A percentile compares a stretch with the other conserved stretches of the same genome.
Conservation (phyloP, 2,797 vertebrate genomes). For the Brachyrhaphis roseni region DNA sequence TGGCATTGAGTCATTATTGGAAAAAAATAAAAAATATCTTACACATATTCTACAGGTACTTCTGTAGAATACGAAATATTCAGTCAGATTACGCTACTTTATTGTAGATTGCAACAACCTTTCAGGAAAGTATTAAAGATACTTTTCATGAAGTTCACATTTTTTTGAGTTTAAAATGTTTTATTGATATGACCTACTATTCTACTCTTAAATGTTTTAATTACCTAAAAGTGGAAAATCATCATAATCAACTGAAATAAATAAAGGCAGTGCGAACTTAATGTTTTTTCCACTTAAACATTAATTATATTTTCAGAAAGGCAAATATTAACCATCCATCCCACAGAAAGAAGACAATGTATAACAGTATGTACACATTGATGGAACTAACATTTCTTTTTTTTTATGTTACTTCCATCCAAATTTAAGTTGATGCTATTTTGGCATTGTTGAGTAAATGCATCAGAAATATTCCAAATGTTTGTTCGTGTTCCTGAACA, state of each 20-base stretch:
- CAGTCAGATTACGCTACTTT: no score
- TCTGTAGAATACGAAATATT: no score
- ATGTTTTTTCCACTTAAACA: no score
- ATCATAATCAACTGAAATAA: not conserved
- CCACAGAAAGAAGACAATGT: not conserved
- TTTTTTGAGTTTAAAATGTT: not conserved
- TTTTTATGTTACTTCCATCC: not conserved
- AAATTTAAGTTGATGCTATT: not conserved
- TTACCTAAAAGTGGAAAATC: not conserved
- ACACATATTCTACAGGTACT: no score
- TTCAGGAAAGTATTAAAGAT: not conserved
- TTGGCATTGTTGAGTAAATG: not conserved
- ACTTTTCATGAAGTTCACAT: not conserved
- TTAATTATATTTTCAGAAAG: not conserved
- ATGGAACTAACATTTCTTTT: not conserved
- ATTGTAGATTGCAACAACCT: not conserved
- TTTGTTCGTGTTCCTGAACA: not conserved
- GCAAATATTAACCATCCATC: not conserved
- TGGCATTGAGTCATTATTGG: no score
- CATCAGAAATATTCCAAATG: not conserved
- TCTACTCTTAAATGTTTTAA: not conserved
- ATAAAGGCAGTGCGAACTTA: no score
- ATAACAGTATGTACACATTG: not conserved
- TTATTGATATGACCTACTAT: not conserved
- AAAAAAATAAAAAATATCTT: no score